phyloP scores from a whole-genome alignment of 2,113 vertebrate species.

The Gallinago jamesoni region DNA sequence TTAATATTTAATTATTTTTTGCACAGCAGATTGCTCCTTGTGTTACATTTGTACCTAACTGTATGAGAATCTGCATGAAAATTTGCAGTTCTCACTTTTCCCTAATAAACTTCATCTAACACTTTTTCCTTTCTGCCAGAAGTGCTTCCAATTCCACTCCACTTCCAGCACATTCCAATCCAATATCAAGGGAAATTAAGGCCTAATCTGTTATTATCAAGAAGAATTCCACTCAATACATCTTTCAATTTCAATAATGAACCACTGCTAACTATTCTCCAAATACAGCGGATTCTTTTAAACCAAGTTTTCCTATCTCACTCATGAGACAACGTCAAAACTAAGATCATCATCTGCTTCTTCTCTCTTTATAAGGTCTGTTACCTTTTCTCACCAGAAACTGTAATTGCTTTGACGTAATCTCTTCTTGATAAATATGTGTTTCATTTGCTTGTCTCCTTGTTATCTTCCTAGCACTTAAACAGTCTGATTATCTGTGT shows the following conservation, averaged over 20 bases:
- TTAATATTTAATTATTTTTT: neutral
- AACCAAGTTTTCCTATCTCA: neutral
- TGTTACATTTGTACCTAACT: neutral
- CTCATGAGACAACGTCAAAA: neutral
- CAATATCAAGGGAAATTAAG: neutral
- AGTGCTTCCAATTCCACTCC: neutral
- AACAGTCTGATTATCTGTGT: neutral
- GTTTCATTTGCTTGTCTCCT: slow-evolving; percentile 35
- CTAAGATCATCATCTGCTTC: neutral
- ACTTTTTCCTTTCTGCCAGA: neutral
- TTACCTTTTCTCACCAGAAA: slow-evolving; percentile 10
- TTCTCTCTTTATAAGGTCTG: neutral
- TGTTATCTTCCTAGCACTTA: neutral
- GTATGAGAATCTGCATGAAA: neutral
- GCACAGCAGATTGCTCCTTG: neutral
- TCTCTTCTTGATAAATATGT: slow-evolving; percentile 12
- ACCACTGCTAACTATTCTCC: neutral
- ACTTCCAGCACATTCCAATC: neutral
- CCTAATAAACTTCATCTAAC: neutral
- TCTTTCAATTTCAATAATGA: neutral
- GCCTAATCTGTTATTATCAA: neutral
- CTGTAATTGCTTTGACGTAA: slow-evolving; percentile 36
- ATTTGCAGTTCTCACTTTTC: neutral
- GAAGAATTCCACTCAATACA: neutral
- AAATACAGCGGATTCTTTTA: neutral